Base-by-base conservation (phyloP, 2,113 vertebrate genomes). In the Brienomyrus longianalis region DNA sequence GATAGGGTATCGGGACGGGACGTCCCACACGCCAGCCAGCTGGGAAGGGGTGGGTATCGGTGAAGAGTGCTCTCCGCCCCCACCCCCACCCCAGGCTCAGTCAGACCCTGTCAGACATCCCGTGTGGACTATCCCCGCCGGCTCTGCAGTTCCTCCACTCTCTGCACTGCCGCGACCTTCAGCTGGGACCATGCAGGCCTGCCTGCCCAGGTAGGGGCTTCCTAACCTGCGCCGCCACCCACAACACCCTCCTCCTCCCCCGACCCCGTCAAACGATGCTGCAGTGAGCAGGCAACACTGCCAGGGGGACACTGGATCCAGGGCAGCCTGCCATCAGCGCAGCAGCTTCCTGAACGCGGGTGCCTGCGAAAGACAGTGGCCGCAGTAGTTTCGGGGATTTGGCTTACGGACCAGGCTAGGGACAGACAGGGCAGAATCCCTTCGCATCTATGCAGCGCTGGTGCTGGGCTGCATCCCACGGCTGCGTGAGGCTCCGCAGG, bases 141-240 rank as follows among this genome's bases (percentile, higher is more conserved):
- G 83, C 90, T 90, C 94, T 92, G 94, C 94, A 93, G 93, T 92
- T 89, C 89, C 91, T 93, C 90, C 27, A 54, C 56, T 21, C 51
- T 21, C 77, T 5, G 43, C 89, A 86, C 47, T 23, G 15, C 47
- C 39, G 8, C 92, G 91, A 94, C 93, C 93, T 92, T 94, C 93
- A 86, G 90, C 89, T 47, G 89, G 88, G 86, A 93, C 83, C 91
- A 96, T 96, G 95, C 94, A 96, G 59, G 93, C 94, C 6, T 95
- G 94, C 90, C 91, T 91, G 90, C 89, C 94, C 91, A 95, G 95
- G 95, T 96, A 94, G 86, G 92, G 93, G 0, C 70, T 84, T 70
- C 1, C 6, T 90, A 84, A 45, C 91, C 87, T 91, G 88, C 50
- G 51, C 10, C 83, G 90, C 21, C 54, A 87, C 90, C 91, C 39